Evolutionary conservation across 2,113 vertebrate genomes (phyloP).

Genomic region (Varanus salvator): DNA sequence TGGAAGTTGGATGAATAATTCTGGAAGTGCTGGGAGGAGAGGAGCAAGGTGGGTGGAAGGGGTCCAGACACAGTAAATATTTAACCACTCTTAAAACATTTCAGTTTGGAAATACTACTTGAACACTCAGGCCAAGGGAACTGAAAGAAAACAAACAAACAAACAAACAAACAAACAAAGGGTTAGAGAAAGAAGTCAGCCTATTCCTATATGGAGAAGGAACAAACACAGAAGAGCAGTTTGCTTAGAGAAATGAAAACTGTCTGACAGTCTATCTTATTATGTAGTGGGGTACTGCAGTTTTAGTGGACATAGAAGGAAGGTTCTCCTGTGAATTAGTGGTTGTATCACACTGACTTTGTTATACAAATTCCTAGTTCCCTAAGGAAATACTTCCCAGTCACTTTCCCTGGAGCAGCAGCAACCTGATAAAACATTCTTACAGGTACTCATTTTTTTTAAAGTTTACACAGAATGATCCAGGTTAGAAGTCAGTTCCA

Average conservation of each 20-base stretch:
- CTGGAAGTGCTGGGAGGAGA: not conserved
- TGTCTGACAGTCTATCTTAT: not conserved
- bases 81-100: not conserved
- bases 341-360: not conserved
- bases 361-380: not conserved
- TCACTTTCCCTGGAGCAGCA: not conserved
- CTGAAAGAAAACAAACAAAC: no score
- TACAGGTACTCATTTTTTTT: no score
- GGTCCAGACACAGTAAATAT: conserved; percentile 1
- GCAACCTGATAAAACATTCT: not conserved
- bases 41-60: no score
- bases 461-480: not conserved
- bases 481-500: not conserved
- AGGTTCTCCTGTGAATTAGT: not conserved
- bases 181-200: not conserved
- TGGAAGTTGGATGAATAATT: not conserved
- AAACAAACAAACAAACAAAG: not conserved
- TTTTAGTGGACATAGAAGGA: not conserved
- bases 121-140: not conserved
- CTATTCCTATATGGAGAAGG: not conserved
- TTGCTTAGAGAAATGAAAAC: not conserved
- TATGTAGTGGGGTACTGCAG: not conserved
- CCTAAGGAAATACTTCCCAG: not conserved
- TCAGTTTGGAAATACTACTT: no score
- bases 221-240: not conserved